Evolutionary conservation across 1,140 invertebrate species (phyloP), one percentile per base, ranked within the genome.

Genomic region (Heliothis virescens): DNA sequence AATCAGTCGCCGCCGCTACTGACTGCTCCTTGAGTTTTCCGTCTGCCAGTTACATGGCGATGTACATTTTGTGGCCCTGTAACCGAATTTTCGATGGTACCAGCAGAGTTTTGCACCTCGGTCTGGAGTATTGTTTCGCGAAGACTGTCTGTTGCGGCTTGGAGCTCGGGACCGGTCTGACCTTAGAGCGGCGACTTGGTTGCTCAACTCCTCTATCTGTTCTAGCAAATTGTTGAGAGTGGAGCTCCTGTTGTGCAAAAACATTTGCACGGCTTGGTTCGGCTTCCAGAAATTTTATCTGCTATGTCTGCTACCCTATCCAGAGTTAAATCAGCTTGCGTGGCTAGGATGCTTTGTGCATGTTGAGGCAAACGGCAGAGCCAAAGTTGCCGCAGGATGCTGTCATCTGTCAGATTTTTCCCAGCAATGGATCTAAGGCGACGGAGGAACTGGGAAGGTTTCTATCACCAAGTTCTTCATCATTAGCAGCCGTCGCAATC

Each of bases 1-100:
- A 59, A 16, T 69, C 76, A 47, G 16, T 41, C 1, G 75, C 15
- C 75, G 75, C 26, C 60, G 47, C 50, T 78, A 78, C 26, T 59
- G 60, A 67, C 63, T 34, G 76, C 63, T 62, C 62, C 13, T 59
- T 5, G 13, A n/a, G n/a, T n/a, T n/a, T n/a, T n/a, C n/a, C n/a
- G n/a, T n/a, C n/a, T n/a, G n/a, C n/a, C n/a, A n/a, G n/a, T n/a
- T n/a, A n/a, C n/a, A n/a, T n/a, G 57, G 77, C 11, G 21, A 21
- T 0, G 13, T 18, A 21, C 77, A 72, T 16, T 72, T 72, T 12
- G 50, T 60, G 15, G 67, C 63, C 12, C 21, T 48, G 3, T 2
- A 3, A 26, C 53, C 53, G 15, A 71, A 79, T 10, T 71, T 71
- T n/a, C 41, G 13, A 34, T 72, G 67, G 47, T 79, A 71, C 65